A percentile compares a stretch with the other conserved stretches of the same genome.
phyloP scores from a whole-genome alignment of 1,140 invertebrate genomes.

The Bombus ignitus region DNA sequence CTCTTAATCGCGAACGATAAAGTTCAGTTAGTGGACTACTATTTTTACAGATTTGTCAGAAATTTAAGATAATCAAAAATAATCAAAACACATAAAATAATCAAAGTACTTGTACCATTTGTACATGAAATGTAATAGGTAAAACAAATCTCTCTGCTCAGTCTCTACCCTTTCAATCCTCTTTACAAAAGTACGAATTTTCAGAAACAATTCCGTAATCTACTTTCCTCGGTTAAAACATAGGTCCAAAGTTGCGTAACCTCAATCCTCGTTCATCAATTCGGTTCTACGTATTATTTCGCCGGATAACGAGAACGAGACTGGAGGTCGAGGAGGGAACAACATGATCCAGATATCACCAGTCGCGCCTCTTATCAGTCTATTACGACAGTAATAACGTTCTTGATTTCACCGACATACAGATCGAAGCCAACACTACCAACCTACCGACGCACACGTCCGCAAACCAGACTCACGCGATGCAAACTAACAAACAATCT shows the following conservation, averaged over 20 bases:
- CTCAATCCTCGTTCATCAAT: background rate
- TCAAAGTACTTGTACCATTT: no score
- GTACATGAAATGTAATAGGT: background rate
- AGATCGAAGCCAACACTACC: background rate
- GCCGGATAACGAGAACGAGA: background rate
- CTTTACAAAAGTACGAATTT: background rate
- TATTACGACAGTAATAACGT: slow-evolving; percentile 30
- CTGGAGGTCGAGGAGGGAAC: slow-evolving; percentile 3
- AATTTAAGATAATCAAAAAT: no score
- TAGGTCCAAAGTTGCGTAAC: background rate
- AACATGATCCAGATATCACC: slow-evolving; percentile 30
- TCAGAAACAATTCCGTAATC: background rate
- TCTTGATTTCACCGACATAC: slow-evolving; percentile 3
- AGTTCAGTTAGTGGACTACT: no score
- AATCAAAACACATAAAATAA: no score
- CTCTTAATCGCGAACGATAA: no score
- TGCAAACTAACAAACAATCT: background rate
- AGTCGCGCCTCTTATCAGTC: slow-evolving; percentile 24
- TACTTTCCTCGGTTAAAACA: background rate
- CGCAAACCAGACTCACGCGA: background rate
- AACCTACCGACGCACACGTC: background rate
- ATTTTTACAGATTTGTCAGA: no score
- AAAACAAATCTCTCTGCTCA: background rate
- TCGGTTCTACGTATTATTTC: background rate
- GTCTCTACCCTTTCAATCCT: background rate